phyloP scores from a whole-genome alignment of 2,888 invertebrate species.

The Malachius bipustulatus region DNA sequence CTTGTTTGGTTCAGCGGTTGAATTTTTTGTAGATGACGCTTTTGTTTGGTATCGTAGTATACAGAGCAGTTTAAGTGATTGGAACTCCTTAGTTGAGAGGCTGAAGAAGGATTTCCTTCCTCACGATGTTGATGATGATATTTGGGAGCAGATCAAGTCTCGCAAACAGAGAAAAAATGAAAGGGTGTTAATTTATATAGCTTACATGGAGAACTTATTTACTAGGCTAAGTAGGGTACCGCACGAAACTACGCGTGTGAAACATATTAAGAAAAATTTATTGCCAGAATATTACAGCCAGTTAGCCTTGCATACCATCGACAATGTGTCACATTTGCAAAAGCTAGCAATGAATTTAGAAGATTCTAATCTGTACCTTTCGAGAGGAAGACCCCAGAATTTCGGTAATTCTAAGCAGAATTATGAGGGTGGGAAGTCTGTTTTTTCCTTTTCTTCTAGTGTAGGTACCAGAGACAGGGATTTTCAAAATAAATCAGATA shows the following conservation, averaged over 20 bases:
- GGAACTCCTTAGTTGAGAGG: not conserved
- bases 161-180: not conserved
- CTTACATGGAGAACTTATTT: not conserved
- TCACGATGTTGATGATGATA: not conserved
- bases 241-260: not conserved
- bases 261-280: not conserved
- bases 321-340: not conserved
- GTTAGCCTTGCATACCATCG: not conserved
- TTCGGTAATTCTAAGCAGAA: no score
- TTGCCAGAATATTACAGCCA: not conserved
- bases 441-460: no score
- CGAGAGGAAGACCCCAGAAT: no score
- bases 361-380: no score
- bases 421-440: no score
- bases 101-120: not conserved
- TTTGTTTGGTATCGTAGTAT: not conserved
- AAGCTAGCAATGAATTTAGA: not conserved
- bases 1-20: not conserved
- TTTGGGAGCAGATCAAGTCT: not conserved
- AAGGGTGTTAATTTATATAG: not conserved
- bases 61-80: not conserved
- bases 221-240: not conserved
- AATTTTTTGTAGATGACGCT: slow-evolving; percentile 3
- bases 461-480: no score
- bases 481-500: no score